Percentiles rank a stretch among this genome's conserved stretches.
Evolutionary conservation across 2,113 vertebrate genomes (phyloP).

Genomic region (Chinchilla lanigera): DNA sequence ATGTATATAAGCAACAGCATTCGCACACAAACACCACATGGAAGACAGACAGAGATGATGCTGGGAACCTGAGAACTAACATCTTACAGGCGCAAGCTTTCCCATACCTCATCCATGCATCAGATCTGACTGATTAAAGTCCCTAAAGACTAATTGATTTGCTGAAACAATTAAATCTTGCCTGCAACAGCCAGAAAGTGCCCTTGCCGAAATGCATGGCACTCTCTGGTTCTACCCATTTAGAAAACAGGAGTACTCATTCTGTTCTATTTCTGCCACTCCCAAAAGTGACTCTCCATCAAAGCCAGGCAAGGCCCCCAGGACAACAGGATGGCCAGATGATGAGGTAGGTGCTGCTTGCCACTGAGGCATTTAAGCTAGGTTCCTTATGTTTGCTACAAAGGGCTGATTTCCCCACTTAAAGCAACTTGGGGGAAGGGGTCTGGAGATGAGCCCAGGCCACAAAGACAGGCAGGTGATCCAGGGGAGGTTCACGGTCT

Average conservation of each 20-base stretch:
- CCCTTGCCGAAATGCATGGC: not conserved
- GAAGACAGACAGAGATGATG: not conserved
- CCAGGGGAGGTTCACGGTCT: not conserved
- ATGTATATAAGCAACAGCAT: not conserved
- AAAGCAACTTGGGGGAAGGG: not conserved
- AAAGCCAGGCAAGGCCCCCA: not conserved
- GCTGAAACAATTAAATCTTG: conserved; percentile 69
- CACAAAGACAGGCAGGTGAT: not conserved
- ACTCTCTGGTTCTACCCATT: not conserved
- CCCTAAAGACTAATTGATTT: conserved; percentile 73
- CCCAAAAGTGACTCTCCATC: conserved; percentile 22
- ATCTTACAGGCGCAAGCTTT: conserved; percentile 45
- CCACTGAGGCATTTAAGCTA: not conserved
- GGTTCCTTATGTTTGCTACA: not conserved
- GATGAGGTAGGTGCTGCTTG: not conserved
- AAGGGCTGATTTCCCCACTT: not conserved
- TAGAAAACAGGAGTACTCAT: not conserved
- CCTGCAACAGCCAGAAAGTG: conserved; percentile 63
- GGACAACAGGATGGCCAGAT: not conserved
- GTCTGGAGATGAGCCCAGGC: not conserved
- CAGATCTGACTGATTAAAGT: conserved; percentile 63
- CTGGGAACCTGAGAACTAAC: not conserved
- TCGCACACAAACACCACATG: not conserved
- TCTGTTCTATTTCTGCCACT: not conserved
- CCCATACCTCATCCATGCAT: conserved; percentile 54